Evolutionary conservation across 2,888 invertebrate genomes (phyloP).

Genomic region (Drosophila ustulata): DNA sequence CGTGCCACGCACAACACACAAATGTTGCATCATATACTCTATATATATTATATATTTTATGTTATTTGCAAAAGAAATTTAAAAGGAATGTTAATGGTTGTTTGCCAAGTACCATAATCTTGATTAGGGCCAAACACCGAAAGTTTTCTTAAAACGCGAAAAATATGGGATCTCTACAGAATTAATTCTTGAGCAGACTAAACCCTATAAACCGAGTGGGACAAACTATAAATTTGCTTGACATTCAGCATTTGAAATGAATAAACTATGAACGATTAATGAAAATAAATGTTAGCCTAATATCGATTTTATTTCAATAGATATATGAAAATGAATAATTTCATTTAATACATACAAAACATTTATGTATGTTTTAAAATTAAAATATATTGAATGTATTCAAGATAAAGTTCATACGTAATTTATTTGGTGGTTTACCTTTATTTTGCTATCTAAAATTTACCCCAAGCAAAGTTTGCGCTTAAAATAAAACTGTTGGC

Average conservation of each 20-base stretch:
- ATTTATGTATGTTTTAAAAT: no score
- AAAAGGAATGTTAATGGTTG: background rate
- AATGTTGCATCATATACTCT: background rate
- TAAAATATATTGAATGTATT: no score
- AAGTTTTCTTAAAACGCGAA: background rate
- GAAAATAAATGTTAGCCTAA: no score
- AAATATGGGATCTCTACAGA: no score
- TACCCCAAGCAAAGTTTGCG: background rate
- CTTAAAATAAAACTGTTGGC: background rate
- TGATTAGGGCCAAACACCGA: background rate
- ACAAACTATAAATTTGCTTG: no score
- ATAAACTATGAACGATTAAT: no score
- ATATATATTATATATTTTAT: background rate
- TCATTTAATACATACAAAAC: no score
- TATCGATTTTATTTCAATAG: no score
- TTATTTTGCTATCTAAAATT: background rate
- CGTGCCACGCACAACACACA: constrained; percentile 3
- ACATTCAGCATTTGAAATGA: no score
- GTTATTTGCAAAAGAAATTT: background rate
- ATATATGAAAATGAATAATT: no score
- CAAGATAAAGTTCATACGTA: no score
- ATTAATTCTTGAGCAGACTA: background rate
- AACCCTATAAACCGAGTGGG: background rate
- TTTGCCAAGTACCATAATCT: background rate
- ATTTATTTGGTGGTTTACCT: no score